phyloP scores from a whole-genome alignment of 2,888 invertebrate genomes.

The Caenorhabditis plicata region DNA sequence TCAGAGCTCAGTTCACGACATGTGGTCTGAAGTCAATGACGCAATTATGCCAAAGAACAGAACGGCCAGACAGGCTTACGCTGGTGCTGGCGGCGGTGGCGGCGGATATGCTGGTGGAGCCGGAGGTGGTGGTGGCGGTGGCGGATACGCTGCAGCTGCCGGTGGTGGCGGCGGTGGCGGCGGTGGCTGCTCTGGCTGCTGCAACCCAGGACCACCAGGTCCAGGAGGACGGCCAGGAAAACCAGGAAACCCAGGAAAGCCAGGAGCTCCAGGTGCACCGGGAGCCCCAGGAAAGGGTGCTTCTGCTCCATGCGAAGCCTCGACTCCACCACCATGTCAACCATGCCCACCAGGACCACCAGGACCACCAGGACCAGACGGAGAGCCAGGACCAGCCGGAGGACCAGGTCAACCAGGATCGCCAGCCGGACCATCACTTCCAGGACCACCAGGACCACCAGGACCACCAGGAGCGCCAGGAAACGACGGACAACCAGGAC shows the following conservation, averaged over 20 bases:
- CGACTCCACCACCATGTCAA: conserved; percentile 7
- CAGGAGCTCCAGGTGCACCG: conserved; percentile 31
- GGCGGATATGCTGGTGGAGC: background rate
- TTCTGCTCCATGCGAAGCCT: conserved; percentile 26
- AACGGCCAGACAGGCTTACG: conserved; percentile 14
- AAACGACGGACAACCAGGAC: conserved; percentile 29
- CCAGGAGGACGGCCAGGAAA: conserved; percentile 26
- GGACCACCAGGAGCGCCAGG: conserved; percentile 13
- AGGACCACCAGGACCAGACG: conserved; percentile 35
- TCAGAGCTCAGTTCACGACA: conserved; percentile 11
- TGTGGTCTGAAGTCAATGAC: conserved; percentile 15
- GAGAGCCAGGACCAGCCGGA: conserved; percentile 33
- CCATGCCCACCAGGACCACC: conserved; percentile 29
- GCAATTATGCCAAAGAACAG: conserved; percentile 4
- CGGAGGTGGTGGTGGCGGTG: conserved; percentile 5
- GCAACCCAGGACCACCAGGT: conserved; percentile 38
- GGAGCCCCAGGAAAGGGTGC: conserved; percentile 27
- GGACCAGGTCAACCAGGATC: conserved; percentile 31
- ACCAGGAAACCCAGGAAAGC: conserved; percentile 33
- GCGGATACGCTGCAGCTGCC: conserved; percentile 1
- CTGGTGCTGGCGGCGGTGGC: conserved; percentile 2
- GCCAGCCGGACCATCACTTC: conserved; percentile 40
- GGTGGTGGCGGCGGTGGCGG: conserved; percentile 10
- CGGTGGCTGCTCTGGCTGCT: conserved; percentile 31
- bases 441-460: conserved; percentile 5